Evolutionary conservation across 2,113 vertebrate species (phyloP).

Genomic region (Etia nguti): DNA sequence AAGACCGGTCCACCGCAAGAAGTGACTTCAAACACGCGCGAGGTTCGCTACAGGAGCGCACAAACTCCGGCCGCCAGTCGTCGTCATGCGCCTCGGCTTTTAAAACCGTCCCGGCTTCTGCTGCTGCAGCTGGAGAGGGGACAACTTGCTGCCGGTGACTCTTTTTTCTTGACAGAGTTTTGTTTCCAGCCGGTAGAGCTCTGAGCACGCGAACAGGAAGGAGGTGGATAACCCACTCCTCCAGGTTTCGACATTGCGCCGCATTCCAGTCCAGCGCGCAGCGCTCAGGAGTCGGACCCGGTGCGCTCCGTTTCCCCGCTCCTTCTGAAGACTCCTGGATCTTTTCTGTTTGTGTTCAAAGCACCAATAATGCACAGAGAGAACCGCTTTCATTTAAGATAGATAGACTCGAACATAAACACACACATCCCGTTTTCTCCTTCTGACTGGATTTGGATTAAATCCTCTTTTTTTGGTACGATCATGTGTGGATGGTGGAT

Average conservation of each 20-base stretch:
- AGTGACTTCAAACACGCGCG: constrained; percentile 13
- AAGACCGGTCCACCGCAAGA: background rate
- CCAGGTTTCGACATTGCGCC: constrained; percentile 11
- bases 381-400: background rate
- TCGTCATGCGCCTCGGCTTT: background rate
- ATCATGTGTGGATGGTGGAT: constrained; percentile 70
- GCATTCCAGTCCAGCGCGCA: constrained; percentile 36
- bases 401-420: background rate
- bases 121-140: background rate
- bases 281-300: constrained; percentile 32
- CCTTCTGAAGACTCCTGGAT: background rate
- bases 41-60: background rate
- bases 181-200: background rate
- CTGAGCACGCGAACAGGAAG: background rate
- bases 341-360: background rate
- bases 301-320: background rate
- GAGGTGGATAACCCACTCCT: background rate
- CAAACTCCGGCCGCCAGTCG: background rate
- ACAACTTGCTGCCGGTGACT: background rate
- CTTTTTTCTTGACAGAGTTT: background rate
- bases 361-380: constrained; percentile 23
- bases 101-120: background rate
- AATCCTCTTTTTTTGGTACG: background rate
- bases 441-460: constrained; percentile 33
- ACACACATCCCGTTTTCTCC: background rate